phyloP scores from a whole-genome alignment of 2,797 vertebrate genomes.

The Acanthiza pusilla region DNA sequence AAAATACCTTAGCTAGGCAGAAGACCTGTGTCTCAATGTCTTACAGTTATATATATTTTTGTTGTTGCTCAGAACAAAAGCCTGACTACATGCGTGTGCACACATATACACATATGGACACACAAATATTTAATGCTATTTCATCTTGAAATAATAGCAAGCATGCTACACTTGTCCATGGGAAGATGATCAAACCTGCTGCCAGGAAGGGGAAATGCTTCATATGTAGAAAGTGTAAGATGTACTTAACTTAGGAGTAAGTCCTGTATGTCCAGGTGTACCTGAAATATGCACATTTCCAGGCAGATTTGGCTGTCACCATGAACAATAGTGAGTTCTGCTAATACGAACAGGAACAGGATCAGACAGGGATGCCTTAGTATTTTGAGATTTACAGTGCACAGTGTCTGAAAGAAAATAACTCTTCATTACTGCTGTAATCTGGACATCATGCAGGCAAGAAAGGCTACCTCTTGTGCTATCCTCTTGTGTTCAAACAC shows the following conservation, averaged over 20 bases:
- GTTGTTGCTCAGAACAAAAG: not conserved
- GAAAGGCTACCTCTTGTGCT: not conserved
- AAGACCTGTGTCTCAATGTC: not conserved
- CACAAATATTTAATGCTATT: rapidly evolving
- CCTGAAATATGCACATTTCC: not conserved
- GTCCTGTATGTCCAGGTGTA: not conserved
- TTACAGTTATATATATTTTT: not conserved
- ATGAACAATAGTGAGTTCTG: not conserved
- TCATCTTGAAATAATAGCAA: not conserved
- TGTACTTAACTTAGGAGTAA: not conserved
- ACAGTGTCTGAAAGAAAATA: not conserved
- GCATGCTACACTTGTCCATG: not conserved
- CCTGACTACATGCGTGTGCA: not conserved
- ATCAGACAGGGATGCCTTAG: not conserved
- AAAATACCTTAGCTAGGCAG: not conserved
- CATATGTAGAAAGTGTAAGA: not conserved
- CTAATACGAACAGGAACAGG: not conserved
- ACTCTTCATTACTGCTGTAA: not conserved
- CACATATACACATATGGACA: not conserved
- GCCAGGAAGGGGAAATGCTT: not conserved
- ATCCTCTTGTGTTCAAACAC: not conserved
- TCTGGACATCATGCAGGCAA: not conserved
- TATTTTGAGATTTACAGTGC: not conserved
- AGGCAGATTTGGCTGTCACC: not conserved
- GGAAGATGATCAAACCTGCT: not conserved